Base-by-base conservation (phyloP, 2,113 vertebrate genomes). In the Podiceps cristatus region DNA sequence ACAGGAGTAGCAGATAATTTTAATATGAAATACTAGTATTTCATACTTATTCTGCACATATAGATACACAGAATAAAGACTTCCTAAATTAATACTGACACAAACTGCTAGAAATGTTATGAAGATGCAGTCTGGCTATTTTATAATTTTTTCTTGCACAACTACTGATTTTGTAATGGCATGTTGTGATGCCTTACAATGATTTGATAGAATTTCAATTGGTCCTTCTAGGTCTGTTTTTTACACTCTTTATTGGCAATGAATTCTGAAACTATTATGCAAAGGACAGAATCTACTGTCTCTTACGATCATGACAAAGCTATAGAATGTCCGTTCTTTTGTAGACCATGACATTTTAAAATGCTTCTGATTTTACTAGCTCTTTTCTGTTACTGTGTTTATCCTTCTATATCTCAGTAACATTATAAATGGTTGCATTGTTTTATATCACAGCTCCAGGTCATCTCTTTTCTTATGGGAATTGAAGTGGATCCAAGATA, bases 111-210 rank as follows among this genome's bases (percentile, higher is more conserved):
- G 42, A 88, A 95, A 59, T n/a, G 5, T 59, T 92, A 33, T 10
- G 42, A 37, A 83, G 63, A 56, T 74, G 19, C 35, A 82, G 50
- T 45, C 53, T 73, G 59, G 24, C 6, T 94, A 22, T 88, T 88
- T 94, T 96, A 67, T 66, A 88, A 79, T 92, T 89, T 16, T 66
- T 94, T 97, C 45, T 20, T 78, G 77, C 76, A 91, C 16, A 42
- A 67, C 66, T 81, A 42, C 47, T 74, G 89, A 86, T 78, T 97
- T 60, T 86, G 24, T 94, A 95, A 94, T 73, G 31, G 27, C 47
- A 52, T 82, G 60, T 80, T 90, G 72, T 68, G 72, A 79, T 79
- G 52, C 40, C 76, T 94, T 55, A 18, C 67, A 91, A 86, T 69
- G 24, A 74, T 83, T 74, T 56, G 35, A 90, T 14, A 82, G 72